phyloP scores from a whole-genome alignment of 2,113 vertebrate species.

The Noctilio leporinus region DNA sequence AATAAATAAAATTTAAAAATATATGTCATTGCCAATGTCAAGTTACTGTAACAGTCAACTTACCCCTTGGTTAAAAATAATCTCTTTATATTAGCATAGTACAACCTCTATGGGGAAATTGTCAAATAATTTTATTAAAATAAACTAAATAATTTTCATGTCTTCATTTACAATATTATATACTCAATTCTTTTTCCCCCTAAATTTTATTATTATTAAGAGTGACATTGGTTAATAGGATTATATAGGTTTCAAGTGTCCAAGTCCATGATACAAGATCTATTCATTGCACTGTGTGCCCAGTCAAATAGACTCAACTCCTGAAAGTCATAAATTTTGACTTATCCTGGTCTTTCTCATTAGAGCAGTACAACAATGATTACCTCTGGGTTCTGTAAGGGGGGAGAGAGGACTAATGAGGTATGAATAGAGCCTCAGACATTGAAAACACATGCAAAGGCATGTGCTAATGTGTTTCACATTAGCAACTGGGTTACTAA shows the following conservation, averaged over 20 bases:
- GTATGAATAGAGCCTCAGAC: neutral
- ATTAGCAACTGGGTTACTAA: neutral
- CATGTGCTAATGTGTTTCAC: no score
- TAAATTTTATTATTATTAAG: no score
- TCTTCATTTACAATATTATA: neutral
- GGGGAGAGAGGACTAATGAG: neutral
- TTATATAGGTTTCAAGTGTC: no score
- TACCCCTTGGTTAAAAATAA: neutral
- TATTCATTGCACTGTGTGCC: no score
- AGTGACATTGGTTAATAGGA: no score
- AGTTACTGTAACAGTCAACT: neutral
- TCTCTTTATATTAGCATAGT: neutral
- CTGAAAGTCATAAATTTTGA: neutral
- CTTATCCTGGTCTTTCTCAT: neutral
- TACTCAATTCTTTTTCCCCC: neutral
- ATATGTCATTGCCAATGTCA: neutral
- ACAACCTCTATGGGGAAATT: neutral
- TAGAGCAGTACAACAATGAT: neutral
- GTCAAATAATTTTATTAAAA: neutral
- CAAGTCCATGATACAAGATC: no score
- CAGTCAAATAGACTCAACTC: neutral
- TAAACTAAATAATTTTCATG: neutral
- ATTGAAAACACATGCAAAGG: neutral
- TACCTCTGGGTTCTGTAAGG: neutral
- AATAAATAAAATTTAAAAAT: no score